Evolutionary conservation across 1,140 invertebrate species (phyloP), one percentile per base, ranked within the genome.

Genomic region (Hycleus phaleratus): DNA sequence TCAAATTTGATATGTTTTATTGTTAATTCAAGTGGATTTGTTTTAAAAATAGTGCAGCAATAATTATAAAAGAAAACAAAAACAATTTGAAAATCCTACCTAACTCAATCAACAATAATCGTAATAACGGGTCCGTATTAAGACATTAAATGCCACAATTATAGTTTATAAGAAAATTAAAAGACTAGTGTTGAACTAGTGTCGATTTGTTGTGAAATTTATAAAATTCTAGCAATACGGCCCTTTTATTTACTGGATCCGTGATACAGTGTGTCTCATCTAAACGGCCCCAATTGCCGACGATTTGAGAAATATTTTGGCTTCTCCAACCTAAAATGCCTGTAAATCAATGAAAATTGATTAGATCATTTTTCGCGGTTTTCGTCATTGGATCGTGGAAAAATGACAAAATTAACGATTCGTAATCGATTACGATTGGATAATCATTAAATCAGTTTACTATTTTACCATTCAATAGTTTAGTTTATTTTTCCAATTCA

Each of bases 1-100:
- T 56, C 54, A 61, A 62, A 52, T 56, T 59, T 64, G 62, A 64
- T 64, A 64, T 64, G 62, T 64, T 32, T 32, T 32, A 7, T 32
- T 32, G 32, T 5, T 5, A 32, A 5, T 48, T 55, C n/a, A 38
- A 52, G 62, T 64, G 62, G 59, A 64, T 59, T 59, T 57, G 12
- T 54, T 52, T 55, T 46, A 32, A 32, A 5, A 32, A 32, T 32
- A 32, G 32, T 32, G 7, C 7, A 32, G 32, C 7, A 32, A 32
- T 32, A 32, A 32, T 32, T 5, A 32, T 32, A 32, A 32, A 7
- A 32, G 4, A 32, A 32, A 32, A 32, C 42, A 52, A 51, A 56
- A 51, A 51, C 24, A 51, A 44, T 45, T 50, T 26, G 48, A 58
- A 58, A 58, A 58, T 51, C 49, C 49, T 50, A 50, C 25, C 45